Conservation (phyloP, 2,113 vertebrate genomes). For the Plecotus auritus region DNA sequence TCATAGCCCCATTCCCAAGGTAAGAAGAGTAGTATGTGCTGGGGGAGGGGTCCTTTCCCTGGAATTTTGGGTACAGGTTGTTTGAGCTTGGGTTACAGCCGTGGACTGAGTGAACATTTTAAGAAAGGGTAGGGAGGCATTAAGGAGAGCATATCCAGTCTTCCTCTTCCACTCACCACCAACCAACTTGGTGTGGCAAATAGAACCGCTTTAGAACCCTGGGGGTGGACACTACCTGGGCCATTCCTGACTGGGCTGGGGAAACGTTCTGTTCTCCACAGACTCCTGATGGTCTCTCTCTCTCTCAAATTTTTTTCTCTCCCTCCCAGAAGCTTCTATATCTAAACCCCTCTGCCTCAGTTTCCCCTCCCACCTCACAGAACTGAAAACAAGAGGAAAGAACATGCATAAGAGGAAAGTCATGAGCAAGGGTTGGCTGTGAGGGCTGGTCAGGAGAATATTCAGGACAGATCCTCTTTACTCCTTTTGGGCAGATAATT, state of each 20-base stretch:
- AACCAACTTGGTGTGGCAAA: not conserved
- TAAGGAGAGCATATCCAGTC: not conserved
- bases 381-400: not conserved
- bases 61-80: not conserved
- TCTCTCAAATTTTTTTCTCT: not conserved
- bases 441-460: not conserved
- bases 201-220: not conserved
- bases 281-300: not conserved
- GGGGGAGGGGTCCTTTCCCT: not conserved
- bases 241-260: not conserved
- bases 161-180: not conserved
- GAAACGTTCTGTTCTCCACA: not conserved
- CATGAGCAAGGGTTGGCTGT: not conserved
- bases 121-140: not conserved
- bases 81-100: not conserved
- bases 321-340: not conserved
- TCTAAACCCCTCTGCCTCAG: constrained; percentile 16
- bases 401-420: not conserved
- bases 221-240: not conserved
- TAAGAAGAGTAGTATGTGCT: not conserved
- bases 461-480: not conserved
- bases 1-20: not conserved
- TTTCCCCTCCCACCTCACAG: not conserved
- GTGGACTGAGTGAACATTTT: not conserved
- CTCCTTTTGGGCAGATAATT: constrained; percentile 8